Base-by-base conservation (phyloP, 1,140 invertebrate species). In the Camponotus pennsylvanicus region DNA sequence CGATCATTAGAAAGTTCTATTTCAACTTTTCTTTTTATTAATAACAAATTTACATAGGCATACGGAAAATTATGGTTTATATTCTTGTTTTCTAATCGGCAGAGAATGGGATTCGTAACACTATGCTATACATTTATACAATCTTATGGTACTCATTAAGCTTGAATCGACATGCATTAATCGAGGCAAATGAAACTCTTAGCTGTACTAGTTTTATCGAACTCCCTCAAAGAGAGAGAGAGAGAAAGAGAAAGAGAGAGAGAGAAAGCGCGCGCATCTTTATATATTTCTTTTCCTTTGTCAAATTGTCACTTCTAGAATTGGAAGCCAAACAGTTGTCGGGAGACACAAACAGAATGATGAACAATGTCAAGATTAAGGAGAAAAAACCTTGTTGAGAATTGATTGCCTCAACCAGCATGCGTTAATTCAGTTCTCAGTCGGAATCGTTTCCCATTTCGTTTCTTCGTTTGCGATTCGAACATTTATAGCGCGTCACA, bases 71-170 rank as follows among this genome's bases (percentile, higher is more conserved):
- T 90, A 90, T 85, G 87, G 57, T 87, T 80, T 79, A 88, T 90
- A 88, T 59, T 87, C 90, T 89, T 88, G 78, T 92, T 86, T 92
- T 87, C 85, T 87, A 90, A 87, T 92, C 89, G 90, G 88, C 91
- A 89, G 90, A 92, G 89, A 82, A 91, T 84, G 89, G 87, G 88
- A 89, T 90, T 87, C 87, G 89, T 93, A 93, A 93, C 90, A 92
- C 89, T 93, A 94, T 91, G 90, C 93, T 95, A 94, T 95, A 95
- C 94, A 95, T 95, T 94, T 95, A 93, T 94, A 94, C 93, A 94
- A 94, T 89, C 89, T 92, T 90, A 92, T 88, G 86, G 69, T 91
- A 91, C 61, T 88, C 69, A 15, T 82, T 90, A 91, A 90, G 59
- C 63, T 83, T 67, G 87, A 91, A 86, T 90, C 84, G 76, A 42